Evolutionary conservation across 1,140 invertebrate genomes (phyloP).

Genomic region (Drosophila malerkotliana): DNA sequence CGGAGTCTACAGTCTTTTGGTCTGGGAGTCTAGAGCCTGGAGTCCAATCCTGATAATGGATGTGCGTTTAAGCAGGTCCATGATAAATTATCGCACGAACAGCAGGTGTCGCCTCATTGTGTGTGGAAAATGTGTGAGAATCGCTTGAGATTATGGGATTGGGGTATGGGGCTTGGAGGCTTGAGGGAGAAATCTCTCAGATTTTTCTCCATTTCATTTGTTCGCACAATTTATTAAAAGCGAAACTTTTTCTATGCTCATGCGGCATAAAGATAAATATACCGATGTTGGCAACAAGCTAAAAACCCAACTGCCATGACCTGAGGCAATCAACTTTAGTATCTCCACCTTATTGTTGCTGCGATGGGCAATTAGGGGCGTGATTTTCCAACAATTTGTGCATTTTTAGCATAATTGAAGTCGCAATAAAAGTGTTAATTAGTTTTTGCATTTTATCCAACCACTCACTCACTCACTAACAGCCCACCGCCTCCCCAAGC

Average conservation of each 20-base stretch:
- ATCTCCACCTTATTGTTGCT: slow-evolving; percentile 45
- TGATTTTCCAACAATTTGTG: slow-evolving; percentile 77
- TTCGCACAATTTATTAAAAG: slow-evolving; percentile 72
- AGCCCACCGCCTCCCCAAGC: too few species aligned
- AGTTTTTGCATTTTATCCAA: slow-evolving; percentile 68
- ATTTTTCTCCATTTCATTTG: slow-evolving; percentile 48
- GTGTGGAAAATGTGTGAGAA: slow-evolving; percentile 69
- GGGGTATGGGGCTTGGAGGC: background rate
- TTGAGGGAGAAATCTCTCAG: slow-evolving; percentile 31
- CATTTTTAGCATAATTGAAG: slow-evolving; percentile 81
- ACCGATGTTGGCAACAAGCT: slow-evolving; percentile 11
- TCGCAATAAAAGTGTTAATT: slow-evolving; percentile 80
- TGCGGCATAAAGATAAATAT: slow-evolving; percentile 34
- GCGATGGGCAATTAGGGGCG: slow-evolving; percentile 76
- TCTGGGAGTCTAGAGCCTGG: slow-evolving; percentile 4
- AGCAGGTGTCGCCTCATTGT: slow-evolving; percentile 68
- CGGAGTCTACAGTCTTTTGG: slow-evolving; percentile 28
- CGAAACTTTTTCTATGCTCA: slow-evolving; percentile 50
- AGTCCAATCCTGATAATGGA: slow-evolving; percentile 61
- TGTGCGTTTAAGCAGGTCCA: slow-evolving; percentile 76
- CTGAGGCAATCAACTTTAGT: slow-evolving; percentile 58
- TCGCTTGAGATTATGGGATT: background rate
- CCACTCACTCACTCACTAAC: background rate
- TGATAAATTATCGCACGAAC: slow-evolving; percentile 70
- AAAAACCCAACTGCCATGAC: slow-evolving; percentile 74